These are phyloP conservation scores for Psittacus erithacus DNA, from an alignment of 2,113 vertebrate species.

Conservation along the genomic window DNA sequence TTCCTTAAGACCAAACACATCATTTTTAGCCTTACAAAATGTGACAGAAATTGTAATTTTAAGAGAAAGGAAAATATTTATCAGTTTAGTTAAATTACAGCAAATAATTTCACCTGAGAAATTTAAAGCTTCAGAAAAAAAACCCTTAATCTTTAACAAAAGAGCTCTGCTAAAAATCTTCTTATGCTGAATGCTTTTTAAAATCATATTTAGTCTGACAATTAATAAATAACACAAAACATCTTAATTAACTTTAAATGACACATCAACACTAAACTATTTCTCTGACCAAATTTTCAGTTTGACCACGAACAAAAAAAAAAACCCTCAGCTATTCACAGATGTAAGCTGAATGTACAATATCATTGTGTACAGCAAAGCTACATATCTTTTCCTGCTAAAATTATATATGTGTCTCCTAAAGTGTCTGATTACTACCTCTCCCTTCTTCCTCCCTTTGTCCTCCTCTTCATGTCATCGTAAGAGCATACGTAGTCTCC, in stretches of 20 bases:
- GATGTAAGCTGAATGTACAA: neutral
- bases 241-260: neutral
- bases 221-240: neutral
- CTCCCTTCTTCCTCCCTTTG: neutral
- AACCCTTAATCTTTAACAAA: neutral
- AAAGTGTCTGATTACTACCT: neutral
- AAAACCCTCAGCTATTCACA: neutral
- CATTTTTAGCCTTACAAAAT: neutral
- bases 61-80: neutral
- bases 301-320: neutral
- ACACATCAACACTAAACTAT: neutral
- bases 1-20: neutral
- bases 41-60: neutral
- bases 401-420: neutral
- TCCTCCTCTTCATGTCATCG: neutral
- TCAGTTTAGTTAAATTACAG: neutral
- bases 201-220: neutral
- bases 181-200: neutral
- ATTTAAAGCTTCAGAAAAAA: neutral
- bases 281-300: neutral
- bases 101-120: neutral
- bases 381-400: neutral
- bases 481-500: neutral
- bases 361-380: neutral
- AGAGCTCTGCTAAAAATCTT: neutral